These are phyloP conservation scores for Erythrolamprus reginae DNA, from an alignment of 2,113 vertebrate genomes.

Conservation along the genomic window DNA sequence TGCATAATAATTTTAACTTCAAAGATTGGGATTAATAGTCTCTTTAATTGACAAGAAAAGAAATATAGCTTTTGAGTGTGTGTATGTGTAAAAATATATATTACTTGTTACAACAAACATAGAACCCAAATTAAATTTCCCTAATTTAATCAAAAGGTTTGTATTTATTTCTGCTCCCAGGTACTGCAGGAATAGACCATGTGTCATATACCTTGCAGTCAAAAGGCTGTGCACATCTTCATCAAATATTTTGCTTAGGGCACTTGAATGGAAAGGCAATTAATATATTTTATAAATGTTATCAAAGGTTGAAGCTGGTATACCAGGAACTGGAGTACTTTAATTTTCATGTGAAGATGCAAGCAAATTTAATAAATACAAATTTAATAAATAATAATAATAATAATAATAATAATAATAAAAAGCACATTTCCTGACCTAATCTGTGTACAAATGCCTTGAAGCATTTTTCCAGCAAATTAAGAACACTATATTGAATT, in stretches of 20 bases:
- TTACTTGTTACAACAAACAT: neutral
- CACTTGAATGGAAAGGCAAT: neutral
- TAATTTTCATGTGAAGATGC: neutral
- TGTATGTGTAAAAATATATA: neutral
- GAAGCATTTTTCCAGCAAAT: neutral
- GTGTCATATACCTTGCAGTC: neutral
- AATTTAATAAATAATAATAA: too few species aligned
- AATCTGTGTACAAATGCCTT: neutral
- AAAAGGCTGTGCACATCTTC: neutral
- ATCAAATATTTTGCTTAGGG: neutral
- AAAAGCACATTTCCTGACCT: neutral
- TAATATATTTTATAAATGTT: neutral
- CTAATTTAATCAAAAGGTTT: too few species aligned
- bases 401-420: too few species aligned
- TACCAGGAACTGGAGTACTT: neutral
- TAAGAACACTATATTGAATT: neutral
- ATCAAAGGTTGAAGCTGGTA: neutral
- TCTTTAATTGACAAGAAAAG: constrained; percentile 12
- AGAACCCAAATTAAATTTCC: neutral
- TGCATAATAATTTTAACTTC: constrained; percentile 36
- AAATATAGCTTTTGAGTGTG: constrained; percentile 1
- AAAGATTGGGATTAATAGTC: constrained; percentile 26
- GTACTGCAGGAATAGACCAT: neutral
- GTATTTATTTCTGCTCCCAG: neutral
- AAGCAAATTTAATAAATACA: neutral